Conservation (phyloP, 1,140 invertebrate species). For the Archivesica marissinica region DNA sequence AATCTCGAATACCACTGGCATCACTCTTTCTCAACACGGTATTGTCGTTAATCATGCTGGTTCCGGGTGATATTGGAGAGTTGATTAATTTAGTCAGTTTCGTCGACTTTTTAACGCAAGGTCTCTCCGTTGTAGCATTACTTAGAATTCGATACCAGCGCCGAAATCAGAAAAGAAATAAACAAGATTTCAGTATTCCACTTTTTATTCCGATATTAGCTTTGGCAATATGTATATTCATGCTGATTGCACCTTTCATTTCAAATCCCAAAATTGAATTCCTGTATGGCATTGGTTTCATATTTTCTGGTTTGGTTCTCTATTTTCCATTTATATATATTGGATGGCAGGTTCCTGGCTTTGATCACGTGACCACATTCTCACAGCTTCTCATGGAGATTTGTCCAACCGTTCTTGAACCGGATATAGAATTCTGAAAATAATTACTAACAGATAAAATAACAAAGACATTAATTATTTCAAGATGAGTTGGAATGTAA, state of each 20-base stretch:
- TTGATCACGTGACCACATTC: background rate
- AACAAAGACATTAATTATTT: background rate
- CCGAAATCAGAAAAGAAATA: background rate
- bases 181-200: conserved; percentile 31
- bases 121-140: background rate
- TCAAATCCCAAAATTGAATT: conserved; percentile 49
- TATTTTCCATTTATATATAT: conserved; percentile 49
- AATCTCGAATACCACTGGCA: conserved; percentile 33
- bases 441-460: too few relatives aligned
- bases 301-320: conserved; percentile 22
- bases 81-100: conserved; percentile 39
- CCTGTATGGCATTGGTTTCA: conserved; percentile 32
- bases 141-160: conserved; percentile 3
- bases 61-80: conserved; percentile 22
- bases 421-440: background rate
- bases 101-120: conserved; percentile 3
- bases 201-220: conserved; percentile 5
- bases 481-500: background rate
- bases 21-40: conserved; percentile 17
- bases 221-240: conserved; percentile 34
- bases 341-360: conserved; percentile 16
- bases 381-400: background rate
- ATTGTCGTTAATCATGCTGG: conserved; percentile 2
- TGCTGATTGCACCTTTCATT: conserved; percentile 34
- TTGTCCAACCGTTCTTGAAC: conserved; percentile 26